Evolutionary conservation across 2,888 invertebrate genomes (phyloP).

Genomic region (Apodemia hepburni): DNA sequence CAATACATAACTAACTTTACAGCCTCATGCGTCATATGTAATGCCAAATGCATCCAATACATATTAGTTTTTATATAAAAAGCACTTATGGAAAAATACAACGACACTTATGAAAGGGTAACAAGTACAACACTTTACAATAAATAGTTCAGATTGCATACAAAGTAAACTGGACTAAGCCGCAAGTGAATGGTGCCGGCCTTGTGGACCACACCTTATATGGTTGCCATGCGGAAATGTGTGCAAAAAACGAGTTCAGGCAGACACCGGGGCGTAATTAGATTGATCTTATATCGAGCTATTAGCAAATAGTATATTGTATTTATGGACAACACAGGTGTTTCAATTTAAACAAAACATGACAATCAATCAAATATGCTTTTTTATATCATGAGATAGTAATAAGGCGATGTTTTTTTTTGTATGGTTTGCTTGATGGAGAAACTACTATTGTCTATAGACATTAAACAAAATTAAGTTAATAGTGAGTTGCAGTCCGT

Average conservation of each 20-base stretch:
- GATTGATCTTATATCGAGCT: constrained; percentile 21
- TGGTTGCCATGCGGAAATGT: constrained; percentile 39
- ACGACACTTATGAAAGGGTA: background rate
- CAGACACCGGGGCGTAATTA: constrained; percentile 30
- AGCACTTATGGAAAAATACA: background rate
- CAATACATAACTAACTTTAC: no score
- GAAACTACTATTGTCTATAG: no score
- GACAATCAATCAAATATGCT: no score
- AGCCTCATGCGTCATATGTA: background rate
- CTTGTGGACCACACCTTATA: constrained; percentile 38
- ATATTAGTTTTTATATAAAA: background rate
- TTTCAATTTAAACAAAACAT: background rate
- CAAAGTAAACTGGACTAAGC: constrained; percentile 10
- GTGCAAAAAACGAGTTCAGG: constrained; percentile 34
- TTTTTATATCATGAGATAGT: no score
- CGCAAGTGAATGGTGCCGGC: constrained; percentile 38
- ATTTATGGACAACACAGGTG: background rate
- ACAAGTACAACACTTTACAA: constrained; percentile 23
- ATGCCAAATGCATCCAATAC: background rate
- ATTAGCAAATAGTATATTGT: constrained; percentile 12
- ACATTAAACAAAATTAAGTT: no score
- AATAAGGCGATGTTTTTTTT: no score
- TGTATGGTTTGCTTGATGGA: no score
- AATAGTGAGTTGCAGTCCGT: no score
- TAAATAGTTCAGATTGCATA: constrained; percentile 33